Percentiles rank a stretch among this genome's conserved stretches.
Evolutionary conservation across 2,888 invertebrate species (phyloP).

Genomic region (Papilio protenor): DNA sequence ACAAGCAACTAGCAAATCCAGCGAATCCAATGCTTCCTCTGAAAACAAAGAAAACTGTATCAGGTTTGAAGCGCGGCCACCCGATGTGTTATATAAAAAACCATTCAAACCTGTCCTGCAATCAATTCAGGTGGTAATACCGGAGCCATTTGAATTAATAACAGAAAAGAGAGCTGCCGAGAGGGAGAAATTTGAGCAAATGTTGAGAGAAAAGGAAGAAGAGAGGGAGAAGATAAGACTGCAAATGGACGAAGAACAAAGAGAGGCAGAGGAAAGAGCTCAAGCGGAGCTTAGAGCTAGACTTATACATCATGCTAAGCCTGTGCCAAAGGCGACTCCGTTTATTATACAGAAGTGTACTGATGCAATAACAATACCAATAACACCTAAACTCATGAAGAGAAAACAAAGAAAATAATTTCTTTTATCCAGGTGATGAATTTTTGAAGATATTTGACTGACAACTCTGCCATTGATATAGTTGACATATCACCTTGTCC

Average conservation of each 20-base stretch:
- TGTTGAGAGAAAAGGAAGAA: constrained; percentile 81
- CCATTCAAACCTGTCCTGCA: constrained; percentile 86
- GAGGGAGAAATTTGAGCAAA: constrained; percentile 85
- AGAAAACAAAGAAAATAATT: constrained; percentile 63
- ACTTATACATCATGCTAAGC: constrained; percentile 86
- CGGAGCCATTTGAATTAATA: constrained; percentile 84
- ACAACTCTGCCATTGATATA: neutral
- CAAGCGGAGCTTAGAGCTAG: constrained; percentile 81
- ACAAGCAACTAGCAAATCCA: constrained; percentile 58
- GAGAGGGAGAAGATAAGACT: constrained; percentile 73
- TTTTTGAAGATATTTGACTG: neutral
- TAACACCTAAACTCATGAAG: constrained; percentile 85
- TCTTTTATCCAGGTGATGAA: constrained; percentile 10
- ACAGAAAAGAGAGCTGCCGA: constrained; percentile 87
- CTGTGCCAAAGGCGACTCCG: constrained; percentile 81
- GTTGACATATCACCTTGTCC: neutral
- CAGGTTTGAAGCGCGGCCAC: constrained; percentile 86
- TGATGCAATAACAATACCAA: constrained; percentile 85
- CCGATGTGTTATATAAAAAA: constrained; percentile 85
- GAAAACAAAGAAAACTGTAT: constrained; percentile 75
- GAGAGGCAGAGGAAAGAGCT: constrained; percentile 79
- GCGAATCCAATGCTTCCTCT: constrained; percentile 66
- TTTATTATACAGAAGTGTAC: constrained; percentile 80
- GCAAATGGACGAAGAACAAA: constrained; percentile 67
- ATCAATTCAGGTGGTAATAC: constrained; percentile 70